phyloP scores from a whole-genome alignment of 2,888 invertebrate genomes.

The Neria commutata region DNA sequence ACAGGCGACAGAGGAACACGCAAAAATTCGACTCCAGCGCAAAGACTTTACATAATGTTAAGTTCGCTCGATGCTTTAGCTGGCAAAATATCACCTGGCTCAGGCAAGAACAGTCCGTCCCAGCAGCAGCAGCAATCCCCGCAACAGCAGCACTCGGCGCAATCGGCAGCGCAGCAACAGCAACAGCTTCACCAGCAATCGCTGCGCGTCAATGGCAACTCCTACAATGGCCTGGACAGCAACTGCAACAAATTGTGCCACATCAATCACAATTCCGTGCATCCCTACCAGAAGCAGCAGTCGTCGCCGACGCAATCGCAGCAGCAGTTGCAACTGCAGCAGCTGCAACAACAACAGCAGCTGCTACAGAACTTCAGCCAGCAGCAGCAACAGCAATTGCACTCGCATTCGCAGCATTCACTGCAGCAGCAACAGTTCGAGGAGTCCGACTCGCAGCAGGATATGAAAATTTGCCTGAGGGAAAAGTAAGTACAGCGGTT shows the following conservation, averaged over 20 bases:
- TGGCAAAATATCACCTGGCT: conserved; percentile 87
- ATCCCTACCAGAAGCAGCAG: conserved; percentile 53
- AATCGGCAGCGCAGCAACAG: conserved; percentile 35
- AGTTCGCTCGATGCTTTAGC: conserved; percentile 87
- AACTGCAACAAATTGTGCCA: conserved; percentile 52
- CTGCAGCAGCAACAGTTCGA: conserved; percentile 20
- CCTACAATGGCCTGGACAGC: conserved; percentile 42
- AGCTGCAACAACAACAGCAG: conserved; percentile 1
- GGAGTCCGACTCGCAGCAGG: conserved; percentile 49
- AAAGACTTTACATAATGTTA: conserved; percentile 69
- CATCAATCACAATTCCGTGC: conserved; percentile 49
- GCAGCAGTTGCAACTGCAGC: conserved; percentile 19
- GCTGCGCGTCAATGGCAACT: conserved; percentile 37
- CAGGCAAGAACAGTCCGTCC: conserved; percentile 59
- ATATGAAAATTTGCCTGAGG: conserved; percentile 57
- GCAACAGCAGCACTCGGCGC: conserved; percentile 40
- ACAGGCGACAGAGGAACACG: conserved; percentile 23
- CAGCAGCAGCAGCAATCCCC: conserved; percentile 39
- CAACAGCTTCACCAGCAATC: conserved; percentile 32
- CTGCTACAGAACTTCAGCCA: conserved; percentile 4
- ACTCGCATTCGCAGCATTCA: conserved; percentile 25
- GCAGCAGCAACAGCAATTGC: conserved; percentile 23
- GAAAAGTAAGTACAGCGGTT: conserved; percentile 57
- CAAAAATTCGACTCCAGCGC: conserved; percentile 17
- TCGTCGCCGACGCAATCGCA: conserved; percentile 24